These are phyloP conservation scores for Ceryle rudis DNA, from an alignment of 2,797 vertebrate species.

Conservation along the genomic window DNA sequence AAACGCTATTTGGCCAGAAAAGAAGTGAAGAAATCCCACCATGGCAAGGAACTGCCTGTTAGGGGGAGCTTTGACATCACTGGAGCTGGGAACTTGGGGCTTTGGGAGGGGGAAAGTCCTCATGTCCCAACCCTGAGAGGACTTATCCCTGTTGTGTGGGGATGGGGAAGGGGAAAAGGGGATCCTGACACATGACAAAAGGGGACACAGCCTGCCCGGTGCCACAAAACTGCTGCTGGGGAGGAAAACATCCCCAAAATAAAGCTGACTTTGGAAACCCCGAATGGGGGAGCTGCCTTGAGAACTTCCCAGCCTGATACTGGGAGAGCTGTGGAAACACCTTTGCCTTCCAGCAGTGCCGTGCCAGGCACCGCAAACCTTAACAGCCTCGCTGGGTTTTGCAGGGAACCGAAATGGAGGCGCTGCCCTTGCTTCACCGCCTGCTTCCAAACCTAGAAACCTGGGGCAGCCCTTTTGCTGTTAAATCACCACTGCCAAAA, in stretches of 20 bases:
- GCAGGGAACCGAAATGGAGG: fast-evolving
- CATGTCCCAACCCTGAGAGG: fast-evolving
- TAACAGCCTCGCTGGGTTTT: no score
- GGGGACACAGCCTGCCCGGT: no score
- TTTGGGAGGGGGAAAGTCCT: background rate
- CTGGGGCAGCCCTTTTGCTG: background rate
- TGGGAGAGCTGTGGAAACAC: background rate
- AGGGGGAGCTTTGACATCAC: background rate
- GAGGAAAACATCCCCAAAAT: background rate
- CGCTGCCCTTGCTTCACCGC: fast-evolving
- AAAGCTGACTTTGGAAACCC: background rate
- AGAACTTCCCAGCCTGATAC: fast-evolving
- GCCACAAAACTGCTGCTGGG: background rate
- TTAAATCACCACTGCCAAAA: fast-evolving
- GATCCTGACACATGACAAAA: fast-evolving
- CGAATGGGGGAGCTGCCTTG: fast-evolving
- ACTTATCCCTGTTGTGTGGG: fast-evolving
- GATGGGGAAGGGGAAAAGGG: background rate
- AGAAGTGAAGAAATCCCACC: background rate
- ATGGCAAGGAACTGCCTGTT: fast-evolving
- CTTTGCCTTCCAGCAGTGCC: no score
- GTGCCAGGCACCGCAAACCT: background rate
- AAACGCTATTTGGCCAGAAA: background rate
- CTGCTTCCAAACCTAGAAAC: background rate
- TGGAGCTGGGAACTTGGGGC: background rate